Percentiles rank a stretch among this genome's conserved stretches.
Conservation (phyloP, 2,797 vertebrate genomes). For the Periparus ater region DNA sequence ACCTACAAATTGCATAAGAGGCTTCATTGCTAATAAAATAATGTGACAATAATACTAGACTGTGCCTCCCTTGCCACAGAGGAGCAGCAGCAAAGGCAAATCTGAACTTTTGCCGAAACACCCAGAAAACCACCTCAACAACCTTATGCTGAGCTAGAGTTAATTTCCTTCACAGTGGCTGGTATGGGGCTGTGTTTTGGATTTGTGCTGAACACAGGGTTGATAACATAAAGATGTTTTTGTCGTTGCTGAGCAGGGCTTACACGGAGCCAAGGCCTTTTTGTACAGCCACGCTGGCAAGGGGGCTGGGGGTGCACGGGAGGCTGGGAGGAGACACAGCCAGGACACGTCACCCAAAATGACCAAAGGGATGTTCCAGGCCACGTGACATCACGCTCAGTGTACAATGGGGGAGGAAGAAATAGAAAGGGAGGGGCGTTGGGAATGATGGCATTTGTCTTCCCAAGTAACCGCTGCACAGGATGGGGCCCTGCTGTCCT, state of each 20-base stretch:
- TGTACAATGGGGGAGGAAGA: neutral
- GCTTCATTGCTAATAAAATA: constrained; percentile 16
- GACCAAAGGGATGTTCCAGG: neutral
- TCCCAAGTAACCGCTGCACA: accelerated
- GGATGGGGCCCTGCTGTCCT: neutral
- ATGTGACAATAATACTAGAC: neutral
- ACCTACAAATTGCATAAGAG: neutral
- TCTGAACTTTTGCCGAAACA: neutral
- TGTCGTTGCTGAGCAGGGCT: neutral
- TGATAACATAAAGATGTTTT: neutral
- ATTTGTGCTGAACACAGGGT: neutral
- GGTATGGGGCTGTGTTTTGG: neutral
- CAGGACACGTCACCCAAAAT: neutral
- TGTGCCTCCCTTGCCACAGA: neutral
- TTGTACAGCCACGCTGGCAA: neutral
- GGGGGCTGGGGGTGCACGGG: no score
- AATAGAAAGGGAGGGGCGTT: neutral
- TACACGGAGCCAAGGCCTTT: neutral
- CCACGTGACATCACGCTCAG: accelerated
- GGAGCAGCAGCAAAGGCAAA: neutral
- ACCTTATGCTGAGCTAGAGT: neutral
- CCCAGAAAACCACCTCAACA: neutral
- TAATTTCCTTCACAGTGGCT: neutral
- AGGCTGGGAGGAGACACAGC: neutral
- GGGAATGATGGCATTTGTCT: neutral